Evolutionary conservation across 2,888 invertebrate genomes (phyloP).

Genomic region (Helicoverpa assulta): DNA sequence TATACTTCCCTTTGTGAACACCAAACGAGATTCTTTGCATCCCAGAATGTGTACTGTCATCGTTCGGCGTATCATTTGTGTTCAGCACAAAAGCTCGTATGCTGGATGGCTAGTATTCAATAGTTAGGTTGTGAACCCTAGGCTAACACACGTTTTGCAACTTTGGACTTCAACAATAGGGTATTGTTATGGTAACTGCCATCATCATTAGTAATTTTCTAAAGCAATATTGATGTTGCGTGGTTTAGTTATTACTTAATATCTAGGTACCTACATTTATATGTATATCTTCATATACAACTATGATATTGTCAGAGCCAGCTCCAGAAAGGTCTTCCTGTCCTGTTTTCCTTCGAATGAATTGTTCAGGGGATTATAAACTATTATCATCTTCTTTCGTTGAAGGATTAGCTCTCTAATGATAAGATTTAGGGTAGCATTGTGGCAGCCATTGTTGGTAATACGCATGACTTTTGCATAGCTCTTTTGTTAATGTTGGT

Average conservation of each 20-base stretch:
- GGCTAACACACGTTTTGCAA: conserved; percentile 25
- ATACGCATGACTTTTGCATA: conserved; percentile 71
- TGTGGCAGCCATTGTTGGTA: conserved; percentile 57
- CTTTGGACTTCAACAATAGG: conserved; percentile 16
- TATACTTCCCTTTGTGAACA: conserved; percentile 42
- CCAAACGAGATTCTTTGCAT: conserved; percentile 21
- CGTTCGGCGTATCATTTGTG: conserved; percentile 4
- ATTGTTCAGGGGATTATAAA: conserved; percentile 78
- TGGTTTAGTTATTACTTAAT: not conserved
- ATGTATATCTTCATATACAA: not conserved
- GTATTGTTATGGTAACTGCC: conserved; percentile 26
- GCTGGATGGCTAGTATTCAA: conserved; percentile 15
- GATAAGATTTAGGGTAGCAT: conserved; percentile 78
- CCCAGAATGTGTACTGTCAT: conserved; percentile 26
- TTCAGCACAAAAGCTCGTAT: conserved; percentile 21
- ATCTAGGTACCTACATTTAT: not conserved
- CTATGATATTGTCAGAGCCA: not conserved
- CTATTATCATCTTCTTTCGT: conserved; percentile 73
- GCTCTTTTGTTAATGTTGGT: conserved; percentile 57
- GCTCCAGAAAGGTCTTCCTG: conserved; percentile 56
- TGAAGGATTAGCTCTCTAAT: conserved; percentile 80
- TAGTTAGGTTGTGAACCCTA: conserved; percentile 24
- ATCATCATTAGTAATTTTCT: conserved; percentile 1
- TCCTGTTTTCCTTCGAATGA: conserved; percentile 71
- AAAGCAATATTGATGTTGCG: conserved; percentile 6